A percentile compares a stretch with the other conserved stretches of the same genome.
Conservation (phyloP, 2,113 vertebrate species). For the Xyrauchen texanus region DNA sequence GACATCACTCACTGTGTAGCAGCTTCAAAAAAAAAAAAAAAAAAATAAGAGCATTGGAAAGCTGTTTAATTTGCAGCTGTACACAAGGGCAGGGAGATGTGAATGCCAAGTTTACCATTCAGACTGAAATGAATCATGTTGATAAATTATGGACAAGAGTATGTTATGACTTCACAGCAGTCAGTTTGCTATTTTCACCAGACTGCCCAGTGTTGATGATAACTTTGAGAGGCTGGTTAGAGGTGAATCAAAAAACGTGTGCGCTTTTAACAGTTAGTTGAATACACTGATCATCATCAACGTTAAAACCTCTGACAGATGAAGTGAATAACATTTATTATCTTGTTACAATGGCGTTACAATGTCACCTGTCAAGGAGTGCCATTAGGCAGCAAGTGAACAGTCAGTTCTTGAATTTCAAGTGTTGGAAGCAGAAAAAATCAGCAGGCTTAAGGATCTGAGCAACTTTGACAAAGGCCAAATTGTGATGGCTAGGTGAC, state of each 20-base stretch:
- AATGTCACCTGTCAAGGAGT: no score
- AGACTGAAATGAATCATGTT: conserved; percentile 46
- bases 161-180: conserved; percentile 51
- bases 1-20: conserved; percentile 56
- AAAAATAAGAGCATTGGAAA: conserved; percentile 47
- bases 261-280: neutral
- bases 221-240: conserved; percentile 17
- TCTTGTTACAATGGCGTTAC: no score
- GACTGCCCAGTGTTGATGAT: conserved; percentile 3
- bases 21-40: conserved; percentile 35
- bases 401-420: no score
- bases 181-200: conserved; percentile 17
- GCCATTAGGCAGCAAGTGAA: no score
- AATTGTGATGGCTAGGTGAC: no score
- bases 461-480: no score
- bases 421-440: no score
- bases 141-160: conserved; percentile 52
- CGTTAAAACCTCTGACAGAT: no score
- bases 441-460: no score
- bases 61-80: conserved; percentile 24
- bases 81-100: conserved; percentile 31
- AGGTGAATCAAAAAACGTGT: neutral
- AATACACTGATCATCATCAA: no score
- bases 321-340: no score
- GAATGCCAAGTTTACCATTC: conserved; percentile 53